Evolutionary conservation across 2,888 invertebrate species (phyloP), one percentile per base, ranked within the genome.

Genomic region (Mythimna pallens): DNA sequence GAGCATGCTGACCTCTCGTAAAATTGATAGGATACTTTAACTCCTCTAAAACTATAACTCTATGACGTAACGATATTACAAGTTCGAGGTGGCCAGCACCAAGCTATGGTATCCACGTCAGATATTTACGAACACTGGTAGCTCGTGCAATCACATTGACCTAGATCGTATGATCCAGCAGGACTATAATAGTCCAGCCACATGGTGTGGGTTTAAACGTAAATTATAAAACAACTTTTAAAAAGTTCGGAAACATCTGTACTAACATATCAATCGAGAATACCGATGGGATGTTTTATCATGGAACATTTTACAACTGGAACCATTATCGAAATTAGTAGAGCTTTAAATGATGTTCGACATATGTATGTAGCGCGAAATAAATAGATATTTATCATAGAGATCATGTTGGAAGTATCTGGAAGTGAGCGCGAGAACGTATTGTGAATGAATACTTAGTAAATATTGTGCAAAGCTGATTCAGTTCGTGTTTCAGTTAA

Each of bases 71-170:
- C 70, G 50, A 76, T 43, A 65, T 76, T 65, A 47, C 66, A 52
- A 22, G 52, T 64, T 65, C 59, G 69, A 68, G 65, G 58, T 65
- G 86, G 83, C 84, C 81, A 80, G 64, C 71, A 83, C 80, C 73
- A 80, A 71, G 83, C 85, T 86, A 83, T 86, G 85, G 89, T 84
- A 89, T 85, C 77, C 76, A 76, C 80, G 80, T 69, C 76, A 72
- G 85, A 88, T 90, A 90, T 91, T 89, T 89, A 86, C 85, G 86
- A 83, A 84, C 85, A 78, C 84, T 84, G 84, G 83, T 88, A 87
- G 85, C 86, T 88, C 86, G 85, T 87, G 84, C 86, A 88, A 89
- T 90, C 89, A 87, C 91, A 91, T 87, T 92, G 93, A 91, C 93
- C 93, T 85, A 88, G 75, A 90, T 91, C 73, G 76, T 79, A 67